Conservation (phyloP, 1,140 invertebrate genomes). For the Chelonus insularis region DNA sequence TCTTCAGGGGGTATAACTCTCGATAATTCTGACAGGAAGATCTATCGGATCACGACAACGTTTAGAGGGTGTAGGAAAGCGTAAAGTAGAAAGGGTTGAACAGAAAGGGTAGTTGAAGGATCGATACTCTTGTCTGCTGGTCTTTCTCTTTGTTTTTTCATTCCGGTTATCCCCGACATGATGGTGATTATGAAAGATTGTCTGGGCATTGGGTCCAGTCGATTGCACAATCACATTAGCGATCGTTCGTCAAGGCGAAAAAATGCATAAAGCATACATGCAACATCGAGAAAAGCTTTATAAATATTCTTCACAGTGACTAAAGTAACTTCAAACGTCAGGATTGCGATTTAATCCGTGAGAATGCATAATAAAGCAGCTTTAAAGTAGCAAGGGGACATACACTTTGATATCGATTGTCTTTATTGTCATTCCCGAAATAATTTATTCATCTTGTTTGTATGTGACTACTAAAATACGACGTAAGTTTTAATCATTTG, state of each 20-base stretch:
- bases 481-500: too few species aligned
- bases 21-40: background rate
- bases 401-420: constrained; percentile 6
- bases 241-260: constrained; percentile 12
- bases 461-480: too few species aligned
- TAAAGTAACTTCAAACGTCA: constrained; percentile 3
- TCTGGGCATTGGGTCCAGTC: constrained; percentile 7
- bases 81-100: background rate
- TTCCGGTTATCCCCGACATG: background rate
- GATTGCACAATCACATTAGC: constrained; percentile 18
- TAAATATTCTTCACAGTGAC: background rate
- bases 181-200: constrained; percentile 8
- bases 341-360: constrained; percentile 11
- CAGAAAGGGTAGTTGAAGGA: constrained; percentile 2
- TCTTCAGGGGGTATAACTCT: too few species aligned
- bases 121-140: constrained; percentile 10
- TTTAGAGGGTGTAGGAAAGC: constrained; percentile 18
- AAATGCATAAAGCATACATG: constrained; percentile 12
- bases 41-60: constrained; percentile 12
- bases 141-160: constrained; percentile 3
- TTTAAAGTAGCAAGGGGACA: constrained; percentile 12
- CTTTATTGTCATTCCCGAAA: background rate
- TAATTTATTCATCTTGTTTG: background rate
- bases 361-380: constrained; percentile 12
- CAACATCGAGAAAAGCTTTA: background rate